phyloP scores from a whole-genome alignment of 2,888 invertebrate genomes.

The Trichopoda pennipes region DNA sequence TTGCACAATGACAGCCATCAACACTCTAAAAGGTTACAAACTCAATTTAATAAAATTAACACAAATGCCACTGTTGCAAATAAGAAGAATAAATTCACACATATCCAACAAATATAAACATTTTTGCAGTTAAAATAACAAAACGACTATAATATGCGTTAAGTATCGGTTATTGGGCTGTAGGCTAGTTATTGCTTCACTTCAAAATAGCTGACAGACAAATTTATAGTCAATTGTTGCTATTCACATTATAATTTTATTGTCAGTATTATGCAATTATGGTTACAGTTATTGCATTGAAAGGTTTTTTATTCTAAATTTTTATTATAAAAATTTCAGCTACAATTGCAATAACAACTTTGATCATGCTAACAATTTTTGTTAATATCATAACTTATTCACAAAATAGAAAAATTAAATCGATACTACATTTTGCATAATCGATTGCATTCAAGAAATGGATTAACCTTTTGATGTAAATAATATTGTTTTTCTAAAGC shows the following conservation, averaged over 20 bases:
- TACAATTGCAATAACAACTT: too few relatives aligned
- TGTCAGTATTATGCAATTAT: slow-evolving; percentile 59
- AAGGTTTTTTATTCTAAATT: neutral
- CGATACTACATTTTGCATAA: too few relatives aligned
- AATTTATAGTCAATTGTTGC: slow-evolving; percentile 64
- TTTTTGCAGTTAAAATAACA: neutral
- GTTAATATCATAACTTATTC: too few relatives aligned
- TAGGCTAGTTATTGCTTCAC: slow-evolving; percentile 49
- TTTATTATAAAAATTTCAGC: too few relatives aligned
- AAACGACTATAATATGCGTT: slow-evolving; percentile 36
- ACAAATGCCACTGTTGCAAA: slow-evolving; percentile 31
- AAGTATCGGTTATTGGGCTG: slow-evolving; percentile 37
- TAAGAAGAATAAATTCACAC: neutral
- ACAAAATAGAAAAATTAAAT: too few relatives aligned
- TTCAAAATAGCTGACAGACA: slow-evolving; percentile 53
- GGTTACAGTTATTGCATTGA: slow-evolving; percentile 22
- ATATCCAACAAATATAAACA: neutral
- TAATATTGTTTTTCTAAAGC: too few relatives aligned
- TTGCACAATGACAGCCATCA: neutral
- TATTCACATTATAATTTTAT: slow-evolving; percentile 44
- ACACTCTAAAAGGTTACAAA: slow-evolving; percentile 16
- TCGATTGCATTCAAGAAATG: too few relatives aligned
- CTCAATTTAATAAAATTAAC: neutral
- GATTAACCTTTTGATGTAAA: too few relatives aligned
- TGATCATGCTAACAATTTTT: too few relatives aligned